These are phyloP conservation scores for Coturnix japonica DNA, from an alignment of 2,113 vertebrate species.

Conservation along the genomic window DNA sequence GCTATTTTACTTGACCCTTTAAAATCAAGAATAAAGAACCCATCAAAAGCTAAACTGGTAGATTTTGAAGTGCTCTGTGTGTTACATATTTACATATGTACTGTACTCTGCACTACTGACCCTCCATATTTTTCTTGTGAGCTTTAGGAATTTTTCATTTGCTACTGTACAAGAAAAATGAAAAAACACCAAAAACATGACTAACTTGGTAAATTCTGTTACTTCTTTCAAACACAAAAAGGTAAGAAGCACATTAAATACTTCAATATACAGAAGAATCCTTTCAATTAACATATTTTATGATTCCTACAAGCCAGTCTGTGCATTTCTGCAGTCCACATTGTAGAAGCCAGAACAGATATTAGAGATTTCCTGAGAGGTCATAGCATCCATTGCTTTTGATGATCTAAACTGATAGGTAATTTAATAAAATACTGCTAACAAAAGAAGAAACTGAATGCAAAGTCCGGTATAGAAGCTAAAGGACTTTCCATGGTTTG, in stretches of 20 bases:
- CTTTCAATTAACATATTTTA: neutral
- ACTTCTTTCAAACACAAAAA: neutral
- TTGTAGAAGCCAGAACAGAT: neutral
- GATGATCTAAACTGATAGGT: slow-evolving; percentile 9
- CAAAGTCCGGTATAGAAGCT: neutral
- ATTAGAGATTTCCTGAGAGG: slow-evolving; percentile 3
- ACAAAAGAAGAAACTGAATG: neutral
- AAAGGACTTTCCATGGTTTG: neutral
- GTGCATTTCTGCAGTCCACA: neutral
- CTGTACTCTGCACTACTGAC: neutral
- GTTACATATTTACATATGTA: neutral
- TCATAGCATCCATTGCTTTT: neutral
- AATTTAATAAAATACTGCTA: slow-evolving; percentile 34
- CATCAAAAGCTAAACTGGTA: neutral
- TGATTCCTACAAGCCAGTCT: neutral
- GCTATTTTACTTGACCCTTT: slow-evolving; percentile 20
- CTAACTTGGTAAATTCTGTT: neutral
- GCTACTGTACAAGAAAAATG: neutral
- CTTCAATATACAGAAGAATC: neutral
- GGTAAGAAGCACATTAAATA: neutral
- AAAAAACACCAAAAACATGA: neutral
- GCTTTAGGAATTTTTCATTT: slow-evolving; percentile 46
- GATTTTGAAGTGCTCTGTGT: neutral
- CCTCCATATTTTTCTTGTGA: slow-evolving; percentile 11
- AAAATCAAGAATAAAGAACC: neutral